Evolutionary conservation across 37 sponge, comb jelly and placozoan genomes (phyloP).

Genomic region (Spongia lamella): DNA sequence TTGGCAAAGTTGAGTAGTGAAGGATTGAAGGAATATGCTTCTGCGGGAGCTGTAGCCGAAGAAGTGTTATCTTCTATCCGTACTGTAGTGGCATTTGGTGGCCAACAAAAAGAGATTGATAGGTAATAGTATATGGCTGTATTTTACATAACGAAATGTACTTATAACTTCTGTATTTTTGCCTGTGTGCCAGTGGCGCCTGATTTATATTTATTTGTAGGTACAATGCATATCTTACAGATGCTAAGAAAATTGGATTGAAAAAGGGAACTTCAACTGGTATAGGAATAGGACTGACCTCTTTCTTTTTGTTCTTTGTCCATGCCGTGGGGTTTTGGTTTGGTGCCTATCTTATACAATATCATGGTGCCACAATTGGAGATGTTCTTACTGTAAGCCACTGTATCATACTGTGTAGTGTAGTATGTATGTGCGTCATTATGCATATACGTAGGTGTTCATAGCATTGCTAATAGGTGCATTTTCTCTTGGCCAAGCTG

Average conservation of each 20-base stretch:
- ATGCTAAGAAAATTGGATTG: conserved; percentile 33
- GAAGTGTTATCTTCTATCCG: conserved; percentile 89
- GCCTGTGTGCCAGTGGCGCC: background rate
- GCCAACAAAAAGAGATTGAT: conserved; percentile 39
- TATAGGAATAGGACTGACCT: conserved; percentile 38
- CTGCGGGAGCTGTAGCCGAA: conserved; percentile 68
- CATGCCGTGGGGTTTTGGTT: conserved; percentile 73
- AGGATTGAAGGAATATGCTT: conserved; percentile 66
- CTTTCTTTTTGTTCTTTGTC: conserved; percentile 57
- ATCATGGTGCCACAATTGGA: no score
- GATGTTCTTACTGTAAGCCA: no score
- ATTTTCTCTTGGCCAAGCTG: conserved; percentile 73
- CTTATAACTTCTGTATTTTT: no score
- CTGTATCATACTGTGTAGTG: no score
- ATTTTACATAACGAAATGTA: conserved; percentile 1
- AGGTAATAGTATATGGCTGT: conserved; percentile 9
- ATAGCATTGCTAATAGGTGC: conserved; percentile 78
- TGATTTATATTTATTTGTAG: background rate
- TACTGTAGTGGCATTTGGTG: conserved; percentile 91
- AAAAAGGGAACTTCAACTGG: conserved; percentile 45
- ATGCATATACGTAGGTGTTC: no score
- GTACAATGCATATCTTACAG: conserved; percentile 36
- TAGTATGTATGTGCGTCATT: no score
- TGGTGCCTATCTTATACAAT: no score
- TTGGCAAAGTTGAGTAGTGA: conserved; percentile 44